Base-by-base conservation (phyloP, 2,113 vertebrate genomes). In the Chitala chitala region DNA sequence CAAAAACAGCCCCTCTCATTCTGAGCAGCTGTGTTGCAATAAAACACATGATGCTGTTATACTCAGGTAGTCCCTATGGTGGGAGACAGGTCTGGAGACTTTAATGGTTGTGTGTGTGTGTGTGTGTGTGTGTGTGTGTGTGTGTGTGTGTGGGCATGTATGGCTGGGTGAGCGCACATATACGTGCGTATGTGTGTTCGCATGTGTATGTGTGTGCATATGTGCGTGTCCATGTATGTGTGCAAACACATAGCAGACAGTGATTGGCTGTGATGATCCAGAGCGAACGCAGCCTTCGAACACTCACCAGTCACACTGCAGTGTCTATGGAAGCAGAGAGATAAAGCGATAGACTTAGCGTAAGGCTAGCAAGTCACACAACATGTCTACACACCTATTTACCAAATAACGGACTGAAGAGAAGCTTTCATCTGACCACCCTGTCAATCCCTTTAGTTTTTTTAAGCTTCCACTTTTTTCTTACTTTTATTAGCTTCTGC, bases 1-100 rank as follows among this genome's bases (percentile, higher is more conserved):
- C 33, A 80, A 24, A 64, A 24, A 46, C 50, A n/a, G n/a, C 36
- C 58, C 75, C 56, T 51, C 81, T 77, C 81, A 76, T 78, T 8
- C 74, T 76, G 76, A 71, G 85, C 89, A 91, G 87, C 88, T 90
- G 90, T 84, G 84, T 78, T 63, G 70, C 78, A 80, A 84, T 91
- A 89, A 89, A 90, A 89, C 81, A 86, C 87, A 89, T 88, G 87
- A 88, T 82, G 85, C 81, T 81, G 86, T 89, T 79, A 87, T 90
- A 84, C 85, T 83, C 79, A 5, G 56, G 82, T 76, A 53, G 68
- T 89, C 86, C 87, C 85, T 73, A 77, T 82, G 84, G 86, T 81
- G 66, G 75, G 80, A 83, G 85, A 82, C 75, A 80, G 80, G 72
- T 70, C 56, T 10, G 29, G 75, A 70, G 69, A 70, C n/a, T n/a